phyloP scores from a whole-genome alignment of 2,797 vertebrate genomes.

The Phalloptychus januarius region DNA sequence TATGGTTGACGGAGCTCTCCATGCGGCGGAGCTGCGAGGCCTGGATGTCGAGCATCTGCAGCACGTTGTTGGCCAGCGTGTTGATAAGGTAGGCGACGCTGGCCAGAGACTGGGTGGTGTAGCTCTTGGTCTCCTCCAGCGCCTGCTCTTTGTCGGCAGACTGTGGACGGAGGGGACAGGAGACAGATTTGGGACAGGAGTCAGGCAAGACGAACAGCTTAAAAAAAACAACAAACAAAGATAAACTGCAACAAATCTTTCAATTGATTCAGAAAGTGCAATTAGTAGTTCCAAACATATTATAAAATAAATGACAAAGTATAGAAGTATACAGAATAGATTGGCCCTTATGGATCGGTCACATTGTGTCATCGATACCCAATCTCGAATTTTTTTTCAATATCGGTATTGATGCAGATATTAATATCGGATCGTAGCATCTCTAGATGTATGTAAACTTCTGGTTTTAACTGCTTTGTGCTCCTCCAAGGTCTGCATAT shows the following conservation, averaged over 20 bases:
- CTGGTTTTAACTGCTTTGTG: background rate
- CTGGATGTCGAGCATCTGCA: constrained; percentile 96
- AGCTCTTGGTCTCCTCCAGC: constrained; percentile 95
- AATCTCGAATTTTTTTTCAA: no score
- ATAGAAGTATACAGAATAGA: no score
- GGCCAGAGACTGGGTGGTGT: constrained; percentile 94
- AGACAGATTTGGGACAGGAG: constrained; percentile 26
- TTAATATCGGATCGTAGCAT: no score
- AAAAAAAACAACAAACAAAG: no score
- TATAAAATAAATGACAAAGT: no score
- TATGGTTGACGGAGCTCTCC: constrained; percentile 96
- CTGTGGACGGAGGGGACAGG: constrained; percentile 25
- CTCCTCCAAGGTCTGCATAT: background rate
- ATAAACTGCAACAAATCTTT: no score
- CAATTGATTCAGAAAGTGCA: no score
- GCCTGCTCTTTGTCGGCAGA: constrained; percentile 88
- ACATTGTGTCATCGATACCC: no score
- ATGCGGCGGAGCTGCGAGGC: constrained; percentile 93
- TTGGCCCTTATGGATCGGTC: no score
- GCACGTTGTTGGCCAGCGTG: constrained; percentile 95
- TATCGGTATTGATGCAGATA: no score
- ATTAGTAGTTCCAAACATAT: no score
- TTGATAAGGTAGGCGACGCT: constrained; percentile 97
- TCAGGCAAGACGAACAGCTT: background rate
- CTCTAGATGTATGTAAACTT: background rate